phyloP scores from a whole-genome alignment of 2,888 invertebrate genomes.

The Caenorhabditis becei region DNA sequence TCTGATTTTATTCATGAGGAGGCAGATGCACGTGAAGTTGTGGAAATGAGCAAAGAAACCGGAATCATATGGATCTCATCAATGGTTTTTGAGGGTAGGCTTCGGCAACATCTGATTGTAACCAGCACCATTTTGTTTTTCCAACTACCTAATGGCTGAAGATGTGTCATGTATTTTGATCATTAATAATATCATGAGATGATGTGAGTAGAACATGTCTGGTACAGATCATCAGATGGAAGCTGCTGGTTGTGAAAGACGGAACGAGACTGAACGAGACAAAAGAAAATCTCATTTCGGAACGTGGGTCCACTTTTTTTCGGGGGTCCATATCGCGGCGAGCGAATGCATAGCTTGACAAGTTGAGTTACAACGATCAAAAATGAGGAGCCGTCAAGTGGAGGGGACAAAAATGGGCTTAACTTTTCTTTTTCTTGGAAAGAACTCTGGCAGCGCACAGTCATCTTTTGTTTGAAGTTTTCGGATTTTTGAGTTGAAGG shows the following conservation, averaged over 20 bases:
- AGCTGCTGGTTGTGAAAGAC: not conserved
- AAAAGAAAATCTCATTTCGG: not conserved
- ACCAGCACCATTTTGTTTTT: no score
- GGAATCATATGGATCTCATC: conserved; percentile 27
- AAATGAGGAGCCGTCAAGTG: conserved; percentile 46
- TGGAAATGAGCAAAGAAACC: not conserved
- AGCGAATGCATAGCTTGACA: conserved; percentile 46
- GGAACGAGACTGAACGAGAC: not conserved
- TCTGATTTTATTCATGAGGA: conserved; percentile 16
- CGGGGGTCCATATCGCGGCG: conserved; percentile 38
- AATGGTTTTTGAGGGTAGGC: not conserved
- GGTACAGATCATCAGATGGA: no score
- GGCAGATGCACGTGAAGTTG: not conserved
- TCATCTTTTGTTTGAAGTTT: not conserved
- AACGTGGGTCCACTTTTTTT: not conserved
- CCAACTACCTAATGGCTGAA: no score
- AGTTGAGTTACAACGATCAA: conserved; percentile 55
- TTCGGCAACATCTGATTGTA: no score
- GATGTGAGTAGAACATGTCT: no score
- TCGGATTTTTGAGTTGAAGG: no score
- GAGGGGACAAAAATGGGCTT: conserved; percentile 28
- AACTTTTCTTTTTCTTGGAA: conserved; percentile 12
- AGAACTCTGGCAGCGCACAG: conserved; percentile 17
- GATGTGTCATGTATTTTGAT: no score
- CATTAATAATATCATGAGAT: no score